Base-by-base conservation (phyloP, 2,888 invertebrate genomes). In the Phalangium opilio region DNA sequence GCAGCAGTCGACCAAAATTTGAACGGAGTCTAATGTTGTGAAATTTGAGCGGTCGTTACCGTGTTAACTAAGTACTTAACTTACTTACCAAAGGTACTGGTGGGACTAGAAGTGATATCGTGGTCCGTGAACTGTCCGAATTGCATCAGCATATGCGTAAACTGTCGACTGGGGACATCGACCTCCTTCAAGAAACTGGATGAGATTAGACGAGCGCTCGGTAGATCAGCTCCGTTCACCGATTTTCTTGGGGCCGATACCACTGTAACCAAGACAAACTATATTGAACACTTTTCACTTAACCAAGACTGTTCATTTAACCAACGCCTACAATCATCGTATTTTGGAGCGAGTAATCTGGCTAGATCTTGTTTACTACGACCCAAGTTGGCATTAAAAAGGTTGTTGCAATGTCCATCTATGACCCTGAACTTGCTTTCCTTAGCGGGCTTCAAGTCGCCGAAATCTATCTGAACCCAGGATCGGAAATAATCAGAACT, bases 61-160 rank as follows among this genome's bases (percentile, higher is more conserved):
- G 27, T 8, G 27, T 27, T 8, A 27, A 27, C 27, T 4, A 27
- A 27, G 4, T 27, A 8, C 27, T 27, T 27, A 27, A 27, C 27
- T 4, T 27, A 27, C 27, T n/a, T n/a, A n/a, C 27, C 27, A 36
- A 36, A 11, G 36, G 7, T 11, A 41, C 55, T 57, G 38, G 56
- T 57, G 10, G 90, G 93, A 1, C 91, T 90, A 75, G 90, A 80
- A 1, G 91, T 90, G 45, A 95, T 73, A 65, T 93, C 93, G 68
- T 95, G 93, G 65, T 93, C 93, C 17, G 93, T 65, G 60, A 95
- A 69, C 66, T 93, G 91, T 0, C 89, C 91, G 60, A 79, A 91
- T 70, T 91, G 91, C 91, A 93, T 93, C 36, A 83, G 76, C 82
- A 91, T 84, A 14, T 91, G 70, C 0, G 90, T 83, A 66, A 90